Percentiles rank a stretch among this genome's conserved stretches.
Conservation (phyloP, 2,888 invertebrate genomes). For the Leptinotarsa juncta region DNA sequence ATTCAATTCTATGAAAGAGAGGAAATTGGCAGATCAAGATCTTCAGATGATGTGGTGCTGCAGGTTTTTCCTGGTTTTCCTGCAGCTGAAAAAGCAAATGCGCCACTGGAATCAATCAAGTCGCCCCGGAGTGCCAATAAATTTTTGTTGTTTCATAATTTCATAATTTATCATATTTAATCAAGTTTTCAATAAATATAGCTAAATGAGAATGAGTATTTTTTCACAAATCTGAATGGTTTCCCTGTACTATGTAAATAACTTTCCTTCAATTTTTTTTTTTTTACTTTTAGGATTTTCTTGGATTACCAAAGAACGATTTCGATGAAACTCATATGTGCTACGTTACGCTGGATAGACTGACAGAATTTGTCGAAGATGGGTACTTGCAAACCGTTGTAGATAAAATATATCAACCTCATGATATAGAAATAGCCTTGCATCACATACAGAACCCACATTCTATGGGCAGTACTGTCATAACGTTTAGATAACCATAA, state of each 20-base stretch:
- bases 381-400: constrained; percentile 71
- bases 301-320: constrained; percentile 57
- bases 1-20: too few relatives aligned
- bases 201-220: too few relatives aligned
- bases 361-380: constrained; percentile 67
- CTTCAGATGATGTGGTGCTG: too few relatives aligned
- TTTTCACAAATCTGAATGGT: too few relatives aligned
- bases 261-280: background rate
- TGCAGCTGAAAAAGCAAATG: too few relatives aligned
- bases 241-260: too few relatives aligned
- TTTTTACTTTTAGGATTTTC: constrained; percentile 58
- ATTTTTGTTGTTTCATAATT: too few relatives aligned
- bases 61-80: too few relatives aligned
- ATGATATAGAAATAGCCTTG: constrained; percentile 62
- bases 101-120: too few relatives aligned
- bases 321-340: constrained; percentile 63
- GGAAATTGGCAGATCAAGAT: too few relatives aligned
- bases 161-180: too few relatives aligned
- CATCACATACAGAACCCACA: constrained; percentile 60
- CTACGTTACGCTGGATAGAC: constrained; percentile 58
- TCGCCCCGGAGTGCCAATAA: too few relatives aligned
- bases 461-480: constrained; percentile 63
- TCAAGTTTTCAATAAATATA: background rate
- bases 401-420: constrained; percentile 66
- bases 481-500: constrained; percentile 60